Conservation (phyloP, 2,113 vertebrate species). For the Gallinago undulata region DNA sequence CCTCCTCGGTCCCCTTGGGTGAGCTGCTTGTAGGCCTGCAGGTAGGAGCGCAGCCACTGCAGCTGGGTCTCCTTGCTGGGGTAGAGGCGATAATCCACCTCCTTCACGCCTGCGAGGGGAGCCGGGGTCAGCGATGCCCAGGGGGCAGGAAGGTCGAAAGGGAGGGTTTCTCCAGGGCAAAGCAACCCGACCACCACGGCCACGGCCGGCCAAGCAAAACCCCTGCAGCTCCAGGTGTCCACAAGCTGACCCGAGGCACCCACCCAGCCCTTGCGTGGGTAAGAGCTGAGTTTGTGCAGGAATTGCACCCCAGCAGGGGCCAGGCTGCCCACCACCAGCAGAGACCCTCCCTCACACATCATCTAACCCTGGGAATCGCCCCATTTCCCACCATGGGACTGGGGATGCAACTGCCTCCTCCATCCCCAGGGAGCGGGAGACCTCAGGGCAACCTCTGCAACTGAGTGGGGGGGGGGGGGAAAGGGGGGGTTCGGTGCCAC, state of each 20-base stretch:
- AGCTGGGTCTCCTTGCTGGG: slow-evolving; percentile 86
- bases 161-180: neutral
- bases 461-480: neutral
- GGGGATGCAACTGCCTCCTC: neutral
- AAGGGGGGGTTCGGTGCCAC: fast-evolving
- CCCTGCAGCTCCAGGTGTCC: neutral
- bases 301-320: neutral
- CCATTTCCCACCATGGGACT: neutral
- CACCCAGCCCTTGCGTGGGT: fast-evolving
- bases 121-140: neutral
- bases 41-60: slow-evolving; percentile 88
- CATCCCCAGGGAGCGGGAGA: neutral
- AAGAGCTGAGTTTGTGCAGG: neutral
- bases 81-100: slow-evolving; percentile 86
- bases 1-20: slow-evolving; percentile 79
- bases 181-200: fast-evolving
- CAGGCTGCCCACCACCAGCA: fast-evolving
- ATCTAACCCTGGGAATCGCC: fast-evolving
- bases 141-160: neutral
- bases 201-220: fast-evolving
- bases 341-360: neutral
- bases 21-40: slow-evolving; percentile 87
- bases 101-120: slow-evolving; percentile 83
- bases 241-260: fast-evolving
- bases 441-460: fast-evolving